Evolutionary conservation across 2,797 vertebrate genomes (phyloP).

Genomic region (Sebastolobus altivelis): DNA sequence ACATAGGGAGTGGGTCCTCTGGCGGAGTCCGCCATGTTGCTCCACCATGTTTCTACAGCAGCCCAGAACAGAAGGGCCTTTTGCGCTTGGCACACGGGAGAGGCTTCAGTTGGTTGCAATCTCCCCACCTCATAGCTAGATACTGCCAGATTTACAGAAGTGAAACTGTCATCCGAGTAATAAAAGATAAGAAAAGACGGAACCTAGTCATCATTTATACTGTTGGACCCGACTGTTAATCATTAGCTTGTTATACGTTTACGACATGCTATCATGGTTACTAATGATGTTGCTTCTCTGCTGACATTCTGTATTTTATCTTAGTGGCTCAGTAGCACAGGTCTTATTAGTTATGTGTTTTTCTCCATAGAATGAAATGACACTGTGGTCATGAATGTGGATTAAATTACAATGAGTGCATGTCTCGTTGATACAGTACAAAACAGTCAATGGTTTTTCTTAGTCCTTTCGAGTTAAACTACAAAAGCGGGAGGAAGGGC

Average conservation of each 20-base stretch:
- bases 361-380: not conserved
- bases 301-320: not conserved
- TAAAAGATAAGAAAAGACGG: not conserved
- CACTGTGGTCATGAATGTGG: not conserved
- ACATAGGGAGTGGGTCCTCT: no score
- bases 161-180: not conserved
- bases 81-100: no score
- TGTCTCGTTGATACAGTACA: not conserved
- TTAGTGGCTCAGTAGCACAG: not conserved
- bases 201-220: not conserved
- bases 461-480: conserved; percentile 10
- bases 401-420: not conserved
- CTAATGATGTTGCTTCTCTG: not conserved
- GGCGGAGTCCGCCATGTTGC: no score
- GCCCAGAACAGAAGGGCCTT: no score
- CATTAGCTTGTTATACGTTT: not conserved
- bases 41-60: no score
- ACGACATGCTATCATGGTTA: not conserved
- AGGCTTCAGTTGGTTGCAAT: no score
- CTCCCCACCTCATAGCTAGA: no score
- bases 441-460: not conserved
- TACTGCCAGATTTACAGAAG: no score
- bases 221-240: not conserved
- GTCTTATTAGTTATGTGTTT: not conserved
- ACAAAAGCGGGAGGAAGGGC: conserved; percentile 71